Evolutionary conservation across 1,140 invertebrate species (phyloP).

Genomic region (Holotrichia oblita): DNA sequence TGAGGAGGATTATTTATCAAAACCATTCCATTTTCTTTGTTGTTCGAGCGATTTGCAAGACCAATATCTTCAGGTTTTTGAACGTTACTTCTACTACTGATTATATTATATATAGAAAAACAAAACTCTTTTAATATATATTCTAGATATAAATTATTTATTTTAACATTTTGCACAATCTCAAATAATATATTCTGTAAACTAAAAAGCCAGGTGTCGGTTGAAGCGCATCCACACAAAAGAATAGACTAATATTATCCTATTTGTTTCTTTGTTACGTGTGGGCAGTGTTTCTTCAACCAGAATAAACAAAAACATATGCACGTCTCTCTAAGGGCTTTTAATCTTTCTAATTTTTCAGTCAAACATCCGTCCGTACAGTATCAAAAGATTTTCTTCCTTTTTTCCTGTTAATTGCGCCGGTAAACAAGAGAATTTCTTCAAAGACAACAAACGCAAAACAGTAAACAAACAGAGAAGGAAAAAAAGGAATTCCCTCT

Average conservation of each 20-base stretch:
- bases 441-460: conserved; percentile 20
- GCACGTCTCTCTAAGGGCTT: background rate
- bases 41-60: no score
- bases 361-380: conserved; percentile 32
- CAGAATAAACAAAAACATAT: conserved; percentile 13
- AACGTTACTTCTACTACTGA: no score
- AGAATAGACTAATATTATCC: background rate
- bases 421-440: conserved; percentile 14
- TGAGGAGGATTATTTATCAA: no score
- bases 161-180: no score
- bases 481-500: background rate
- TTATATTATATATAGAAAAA: no score
- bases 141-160: no score
- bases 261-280: conserved; percentile 2
- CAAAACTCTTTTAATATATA: no score
- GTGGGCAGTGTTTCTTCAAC: background rate
- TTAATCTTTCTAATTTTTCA: conserved; percentile 33
- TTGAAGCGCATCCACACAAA: background rate
- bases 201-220: background rate
- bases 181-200: background rate
- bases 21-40: no score
- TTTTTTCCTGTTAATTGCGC: conserved; percentile 27
- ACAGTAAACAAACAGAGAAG: background rate
- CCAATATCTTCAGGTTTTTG: no score
- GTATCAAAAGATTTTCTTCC: conserved; percentile 21